Percentiles rank a stretch among this genome's conserved stretches.
These are phyloP conservation scores for Diaperis boleti DNA, from an alignment of 2,888 invertebrate genomes.

Conservation along the genomic window DNA sequence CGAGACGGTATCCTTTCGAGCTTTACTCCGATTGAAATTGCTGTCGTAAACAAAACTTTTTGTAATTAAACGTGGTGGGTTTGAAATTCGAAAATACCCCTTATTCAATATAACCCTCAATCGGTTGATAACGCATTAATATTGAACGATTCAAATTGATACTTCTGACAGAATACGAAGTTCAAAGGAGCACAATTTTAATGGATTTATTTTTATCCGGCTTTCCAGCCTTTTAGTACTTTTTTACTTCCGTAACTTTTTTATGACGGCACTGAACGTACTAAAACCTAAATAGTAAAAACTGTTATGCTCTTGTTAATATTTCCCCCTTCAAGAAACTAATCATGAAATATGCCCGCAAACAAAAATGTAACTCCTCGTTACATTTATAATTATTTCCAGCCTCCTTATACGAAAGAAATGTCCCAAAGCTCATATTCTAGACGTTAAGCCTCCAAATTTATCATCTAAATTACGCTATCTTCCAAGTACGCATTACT, in stretches of 20 bases:
- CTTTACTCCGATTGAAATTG: slow-evolving; percentile 37
- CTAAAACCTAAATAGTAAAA: slow-evolving; percentile 41
- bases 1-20: slow-evolving; percentile 36
- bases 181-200: slow-evolving; percentile 33
- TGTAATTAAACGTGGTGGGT: slow-evolving; percentile 34
- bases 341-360: slow-evolving; percentile 38
- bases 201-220: slow-evolving; percentile 39
- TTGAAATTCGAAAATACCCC: not conserved
- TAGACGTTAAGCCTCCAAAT: slow-evolving; percentile 47
- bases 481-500: slow-evolving; percentile 56
- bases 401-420: slow-evolving; percentile 42
- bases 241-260: slow-evolving; percentile 38
- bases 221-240: slow-evolving; percentile 28
- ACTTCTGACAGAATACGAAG: slow-evolving; percentile 32
- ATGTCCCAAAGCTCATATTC: slow-evolving; percentile 45
- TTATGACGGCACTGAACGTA: slow-evolving; percentile 31
- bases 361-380: slow-evolving; percentile 36
- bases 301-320: slow-evolving; percentile 38
- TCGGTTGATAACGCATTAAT: slow-evolving; percentile 5
- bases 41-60: slow-evolving; percentile 40
- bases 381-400: slow-evolving; percentile 42
- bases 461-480: slow-evolving; percentile 55
- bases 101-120: slow-evolving; percentile 16
- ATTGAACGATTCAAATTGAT: slow-evolving; percentile 24
- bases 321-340: slow-evolving; percentile 31